Conservation (phyloP, 2,797 vertebrate species). For the Tapera naevia region DNA sequence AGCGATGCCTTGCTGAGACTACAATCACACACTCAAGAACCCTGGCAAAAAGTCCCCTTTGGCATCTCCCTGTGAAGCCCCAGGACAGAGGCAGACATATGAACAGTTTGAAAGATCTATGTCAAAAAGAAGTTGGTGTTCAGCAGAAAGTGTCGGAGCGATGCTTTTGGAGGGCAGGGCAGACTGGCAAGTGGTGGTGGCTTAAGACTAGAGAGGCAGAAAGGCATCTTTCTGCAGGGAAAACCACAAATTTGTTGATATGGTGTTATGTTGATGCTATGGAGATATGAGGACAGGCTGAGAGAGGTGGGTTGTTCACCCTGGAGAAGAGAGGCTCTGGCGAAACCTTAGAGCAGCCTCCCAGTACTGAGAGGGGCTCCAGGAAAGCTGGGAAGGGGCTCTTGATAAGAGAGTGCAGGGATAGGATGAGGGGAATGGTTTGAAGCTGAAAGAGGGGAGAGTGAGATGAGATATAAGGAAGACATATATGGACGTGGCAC, state of each 20-base stretch:
- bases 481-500: no score
- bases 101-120: not conserved
- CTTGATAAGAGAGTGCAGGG: no score
- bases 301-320: no score
- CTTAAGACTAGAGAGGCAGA: not conserved
- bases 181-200: not conserved
- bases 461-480: no score
- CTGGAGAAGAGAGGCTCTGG: no score
- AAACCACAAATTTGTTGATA: not conserved
- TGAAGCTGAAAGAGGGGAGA: no score
- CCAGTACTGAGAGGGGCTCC: no score
- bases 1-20: not conserved
- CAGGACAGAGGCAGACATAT: not conserved
- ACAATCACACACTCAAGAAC: not conserved
- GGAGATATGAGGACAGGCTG: no score
- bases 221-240: not conserved
- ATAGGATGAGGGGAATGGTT: no score
- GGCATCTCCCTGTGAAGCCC: not conserved
- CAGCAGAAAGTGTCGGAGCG: not conserved
- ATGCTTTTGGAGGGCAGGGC: not conserved
- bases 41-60: not conserved
- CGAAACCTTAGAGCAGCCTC: no score
- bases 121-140: not conserved
- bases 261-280: fast-evolving
- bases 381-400: no score